Evolutionary conservation across 2,113 vertebrate species (phyloP), one percentile per base, ranked within the genome.

Genomic region (Parotia lawesii): DNA sequence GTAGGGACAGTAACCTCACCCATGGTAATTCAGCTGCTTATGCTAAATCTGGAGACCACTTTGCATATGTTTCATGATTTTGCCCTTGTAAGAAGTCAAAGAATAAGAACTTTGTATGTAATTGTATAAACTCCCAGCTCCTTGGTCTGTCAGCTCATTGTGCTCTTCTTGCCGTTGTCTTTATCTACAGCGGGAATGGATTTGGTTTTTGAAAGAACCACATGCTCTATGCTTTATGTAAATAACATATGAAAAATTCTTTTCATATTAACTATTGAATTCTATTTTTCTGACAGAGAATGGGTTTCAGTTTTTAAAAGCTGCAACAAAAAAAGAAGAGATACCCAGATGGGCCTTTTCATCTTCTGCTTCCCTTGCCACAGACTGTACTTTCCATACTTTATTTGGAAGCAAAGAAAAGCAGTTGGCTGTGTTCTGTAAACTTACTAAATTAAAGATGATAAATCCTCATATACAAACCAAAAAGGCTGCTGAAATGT

Each of bases 341-440:
- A 74, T 67, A 80, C 82, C 94, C 93, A 97, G 90, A 96, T 95
- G 94, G 87, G 94, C 72, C 85, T 95, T 96, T 95, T 96, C 90
- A 92, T 91, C 78, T 91, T 94, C 75, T 85, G 53, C 87, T 87
- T 95, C 67, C 75, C 57, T 93, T 91, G 61, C 93, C 65, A 61
- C 92, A 94, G 92, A 85, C 85, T 64, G 19, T 85, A 94, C 85
- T 97, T 95, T 95, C 94, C 95, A 95, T 93, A 83, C 94, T 97
- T 96, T 97, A 96, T 96, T 97, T 95, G 95, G 96, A 97, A 95
- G 91, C 90, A 91, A 83, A 95, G 95, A 74, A 92, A 91, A 88
- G 82, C 94, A 92, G 92, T 94, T 95, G 87, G 90, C 91, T 86
- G 25, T 77, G 69, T 90, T 95, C 91, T 95, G 87, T 96, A 95